These are phyloP conservation scores for Prunella fulvescens DNA, from an alignment of 2,113 vertebrate genomes.

Conservation along the genomic window DNA sequence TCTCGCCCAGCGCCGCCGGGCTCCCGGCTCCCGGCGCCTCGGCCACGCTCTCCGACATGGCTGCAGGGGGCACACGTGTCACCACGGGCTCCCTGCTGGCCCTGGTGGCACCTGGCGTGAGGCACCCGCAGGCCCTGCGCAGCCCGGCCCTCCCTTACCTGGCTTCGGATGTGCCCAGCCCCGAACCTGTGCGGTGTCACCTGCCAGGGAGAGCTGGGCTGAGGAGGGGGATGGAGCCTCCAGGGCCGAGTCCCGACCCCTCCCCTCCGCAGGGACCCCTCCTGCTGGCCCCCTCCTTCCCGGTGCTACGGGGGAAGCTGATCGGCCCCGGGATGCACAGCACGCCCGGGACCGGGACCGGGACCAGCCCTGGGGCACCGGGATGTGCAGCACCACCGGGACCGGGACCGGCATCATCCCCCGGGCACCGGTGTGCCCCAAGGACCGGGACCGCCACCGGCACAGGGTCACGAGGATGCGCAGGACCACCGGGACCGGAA, in stretches of 20 bases:
- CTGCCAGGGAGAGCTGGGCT: neutral
- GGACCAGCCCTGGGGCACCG: neutral
- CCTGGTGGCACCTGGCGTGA: neutral
- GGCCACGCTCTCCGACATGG: constrained; percentile 69
- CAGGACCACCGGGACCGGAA: constrained; percentile 9
- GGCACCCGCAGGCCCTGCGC: neutral
- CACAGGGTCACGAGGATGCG: neutral
- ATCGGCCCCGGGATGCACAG: neutral
- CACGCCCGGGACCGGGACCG: rapidly evolving
- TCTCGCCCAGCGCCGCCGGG: constrained; percentile 53
- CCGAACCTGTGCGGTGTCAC: neutral
- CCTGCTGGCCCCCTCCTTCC: neutral
- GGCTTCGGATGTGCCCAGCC: neutral
- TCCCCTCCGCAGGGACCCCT: neutral
- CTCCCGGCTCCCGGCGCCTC: constrained; percentile 31
- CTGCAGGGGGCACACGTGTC: neutral
- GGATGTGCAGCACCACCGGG: neutral
- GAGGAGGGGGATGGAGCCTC: neutral
- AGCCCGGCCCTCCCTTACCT: neutral
- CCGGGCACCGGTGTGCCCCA: neutral
- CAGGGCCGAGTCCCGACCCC: neutral
- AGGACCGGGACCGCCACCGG: neutral
- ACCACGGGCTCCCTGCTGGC: neutral
- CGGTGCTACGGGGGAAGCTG: neutral
- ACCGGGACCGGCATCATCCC: neutral